Conservation (phyloP, 2,888 invertebrate species). For the Coleophora deauratella region DNA sequence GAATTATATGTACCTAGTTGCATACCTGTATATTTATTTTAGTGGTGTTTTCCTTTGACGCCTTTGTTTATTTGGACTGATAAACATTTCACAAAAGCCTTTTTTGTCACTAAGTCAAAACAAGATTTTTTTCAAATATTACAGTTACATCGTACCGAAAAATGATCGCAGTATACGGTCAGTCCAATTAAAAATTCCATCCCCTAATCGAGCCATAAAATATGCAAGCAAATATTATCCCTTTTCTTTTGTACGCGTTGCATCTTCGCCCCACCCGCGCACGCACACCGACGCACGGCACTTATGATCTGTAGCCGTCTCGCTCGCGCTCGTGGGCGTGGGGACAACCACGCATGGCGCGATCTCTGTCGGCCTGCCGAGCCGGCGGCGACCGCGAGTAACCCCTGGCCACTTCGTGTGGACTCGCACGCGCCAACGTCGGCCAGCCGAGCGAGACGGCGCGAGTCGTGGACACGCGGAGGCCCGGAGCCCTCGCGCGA, state of each 20-base stretch:
- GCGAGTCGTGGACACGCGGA: conserved; percentile 62
- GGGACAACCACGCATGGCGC: conserved; percentile 32
- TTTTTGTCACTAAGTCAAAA: no score
- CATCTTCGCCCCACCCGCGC: conserved; percentile 74
- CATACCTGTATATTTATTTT: no score
- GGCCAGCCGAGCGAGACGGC: conserved; percentile 67
- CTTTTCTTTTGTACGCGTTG: conserved; percentile 72
- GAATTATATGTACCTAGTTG: no score
- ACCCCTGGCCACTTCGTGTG: conserved; percentile 71
- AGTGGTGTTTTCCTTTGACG: no score
- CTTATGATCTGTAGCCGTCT: conserved; percentile 56
- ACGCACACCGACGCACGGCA: conserved; percentile 70
- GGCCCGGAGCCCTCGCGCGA: conserved; percentile 64
- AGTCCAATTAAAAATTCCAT: conserved; percentile 74
- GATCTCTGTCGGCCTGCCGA: conserved; percentile 64
- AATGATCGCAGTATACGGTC: conserved; percentile 61
- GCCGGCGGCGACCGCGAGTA: conserved; percentile 70
- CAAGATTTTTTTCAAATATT: no score
- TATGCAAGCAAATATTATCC: conserved; percentile 75
- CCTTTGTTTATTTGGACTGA: no score
- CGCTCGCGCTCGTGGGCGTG: conserved; percentile 38
- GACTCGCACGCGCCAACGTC: conserved; percentile 71
- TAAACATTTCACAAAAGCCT: no score
- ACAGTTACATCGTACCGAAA: no score
- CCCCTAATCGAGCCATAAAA: conserved; percentile 74